Evolutionary conservation across 2,797 vertebrate species (phyloP).

Genomic region (Phoxinus dragarum): DNA sequence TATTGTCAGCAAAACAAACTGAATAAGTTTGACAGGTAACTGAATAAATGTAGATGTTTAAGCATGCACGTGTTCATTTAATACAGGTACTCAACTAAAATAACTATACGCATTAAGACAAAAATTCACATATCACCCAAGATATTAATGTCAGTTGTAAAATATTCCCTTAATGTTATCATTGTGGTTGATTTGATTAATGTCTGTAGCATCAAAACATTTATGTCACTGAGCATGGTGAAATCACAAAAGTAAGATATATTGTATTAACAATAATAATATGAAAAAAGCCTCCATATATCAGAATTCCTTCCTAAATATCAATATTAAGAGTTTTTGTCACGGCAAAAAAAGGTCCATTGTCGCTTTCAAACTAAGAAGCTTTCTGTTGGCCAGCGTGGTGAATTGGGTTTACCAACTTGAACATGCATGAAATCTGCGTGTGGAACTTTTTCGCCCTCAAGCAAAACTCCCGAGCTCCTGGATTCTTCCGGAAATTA

Average conservation of each 20-base stretch:
- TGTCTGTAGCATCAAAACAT: neutral
- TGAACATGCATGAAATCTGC: neutral
- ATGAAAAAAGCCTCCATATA: neutral
- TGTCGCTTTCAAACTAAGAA: neutral
- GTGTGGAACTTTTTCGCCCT: neutral
- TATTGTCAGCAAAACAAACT: neutral
- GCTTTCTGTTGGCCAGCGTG: neutral
- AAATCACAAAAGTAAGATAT: neutral
- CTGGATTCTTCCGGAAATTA: neutral
- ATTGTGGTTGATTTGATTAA: neutral
- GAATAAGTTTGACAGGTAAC: neutral
- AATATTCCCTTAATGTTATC: neutral
- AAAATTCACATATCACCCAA: neutral
- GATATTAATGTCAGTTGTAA: neutral
- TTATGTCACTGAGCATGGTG: neutral
- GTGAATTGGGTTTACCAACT: neutral
- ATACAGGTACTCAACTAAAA: neutral
- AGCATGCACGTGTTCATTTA: neutral
- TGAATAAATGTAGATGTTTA: slow-evolving; percentile 1
- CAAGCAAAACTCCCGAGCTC: neutral
- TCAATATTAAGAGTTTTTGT: neutral
- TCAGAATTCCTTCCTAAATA: neutral
- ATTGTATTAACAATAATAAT: neutral
- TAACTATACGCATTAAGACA: neutral
- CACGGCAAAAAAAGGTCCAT: neutral